Conservation (phyloP, 2,797 vertebrate genomes). For the Taeniopygia guttata region DNA sequence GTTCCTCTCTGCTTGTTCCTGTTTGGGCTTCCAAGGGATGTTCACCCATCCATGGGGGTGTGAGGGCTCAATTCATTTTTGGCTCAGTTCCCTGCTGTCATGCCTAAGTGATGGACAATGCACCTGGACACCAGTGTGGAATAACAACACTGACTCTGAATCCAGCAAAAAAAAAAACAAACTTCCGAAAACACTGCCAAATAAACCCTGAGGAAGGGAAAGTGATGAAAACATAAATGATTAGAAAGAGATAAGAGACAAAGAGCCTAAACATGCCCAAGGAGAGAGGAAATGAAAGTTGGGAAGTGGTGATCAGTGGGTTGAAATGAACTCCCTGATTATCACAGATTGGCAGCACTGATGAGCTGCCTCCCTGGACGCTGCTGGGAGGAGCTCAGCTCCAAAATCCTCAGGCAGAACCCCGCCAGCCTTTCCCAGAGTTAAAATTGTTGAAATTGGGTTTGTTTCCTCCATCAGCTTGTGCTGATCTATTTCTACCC, state of each 20-base stretch:
- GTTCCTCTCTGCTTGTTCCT: background rate
- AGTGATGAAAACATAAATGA: background rate
- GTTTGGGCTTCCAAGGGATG: background rate
- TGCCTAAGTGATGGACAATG: background rate
- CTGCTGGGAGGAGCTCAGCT: background rate
- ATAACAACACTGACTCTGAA: background rate
- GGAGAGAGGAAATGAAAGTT: conserved; percentile 6
- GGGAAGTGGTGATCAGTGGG: background rate
- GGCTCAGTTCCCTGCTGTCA: background rate
- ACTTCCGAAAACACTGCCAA: background rate
- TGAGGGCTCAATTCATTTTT: background rate
- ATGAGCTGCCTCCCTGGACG: background rate
- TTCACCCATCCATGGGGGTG: background rate
- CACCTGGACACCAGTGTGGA: background rate
- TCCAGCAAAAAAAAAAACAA: background rate
- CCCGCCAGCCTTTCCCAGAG: background rate
- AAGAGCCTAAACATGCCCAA: background rate
- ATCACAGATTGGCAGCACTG: background rate
- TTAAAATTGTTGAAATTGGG: background rate
- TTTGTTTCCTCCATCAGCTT: background rate
- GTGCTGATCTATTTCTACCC: background rate
- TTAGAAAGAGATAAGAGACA: conserved; percentile 10
- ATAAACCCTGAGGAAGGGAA: background rate
- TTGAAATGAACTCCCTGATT: conserved; percentile 12
- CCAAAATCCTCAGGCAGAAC: background rate